phyloP scores from a whole-genome alignment of 2,113 vertebrate genomes.

The Ifrita kowaldi region DNA sequence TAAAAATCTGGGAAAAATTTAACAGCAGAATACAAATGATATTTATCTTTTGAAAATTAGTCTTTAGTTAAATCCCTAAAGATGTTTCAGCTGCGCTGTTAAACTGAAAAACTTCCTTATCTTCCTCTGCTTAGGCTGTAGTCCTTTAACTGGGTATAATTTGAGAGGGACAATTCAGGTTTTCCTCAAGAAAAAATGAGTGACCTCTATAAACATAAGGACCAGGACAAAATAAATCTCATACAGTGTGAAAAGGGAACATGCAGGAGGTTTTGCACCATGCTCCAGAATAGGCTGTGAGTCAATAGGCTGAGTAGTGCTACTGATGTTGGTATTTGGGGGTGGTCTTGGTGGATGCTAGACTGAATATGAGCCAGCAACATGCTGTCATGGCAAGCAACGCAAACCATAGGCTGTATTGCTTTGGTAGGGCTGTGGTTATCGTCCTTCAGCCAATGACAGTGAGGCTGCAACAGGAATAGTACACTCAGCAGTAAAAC shows the following conservation, averaged over 20 bases:
- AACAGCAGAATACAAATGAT: neutral
- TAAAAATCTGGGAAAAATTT: neutral
- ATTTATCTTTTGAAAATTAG: constrained; percentile 11
- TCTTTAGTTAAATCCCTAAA: neutral
- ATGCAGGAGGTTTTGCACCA: neutral
- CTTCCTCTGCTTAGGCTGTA: neutral
- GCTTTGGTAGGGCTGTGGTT: neutral
- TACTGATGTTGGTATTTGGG: neutral
- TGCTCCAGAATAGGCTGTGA: neutral
- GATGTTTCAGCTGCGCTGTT: neutral
- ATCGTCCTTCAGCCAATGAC: neutral
- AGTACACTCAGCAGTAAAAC: neutral
- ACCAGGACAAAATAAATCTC: neutral
- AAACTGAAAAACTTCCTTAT: neutral
- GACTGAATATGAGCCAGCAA: neutral
- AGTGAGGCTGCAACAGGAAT: neutral
- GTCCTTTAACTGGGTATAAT: neutral
- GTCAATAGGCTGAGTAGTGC: neutral
- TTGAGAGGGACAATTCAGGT: neutral
- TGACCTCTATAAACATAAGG: neutral
- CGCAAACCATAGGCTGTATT: neutral
- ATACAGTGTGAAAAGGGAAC: neutral
- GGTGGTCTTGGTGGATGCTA: neutral
- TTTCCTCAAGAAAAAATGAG: neutral
- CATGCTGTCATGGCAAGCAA: neutral